phyloP scores from a whole-genome alignment of 2,888 invertebrate genomes.

The Liposcelis brunnea region DNA sequence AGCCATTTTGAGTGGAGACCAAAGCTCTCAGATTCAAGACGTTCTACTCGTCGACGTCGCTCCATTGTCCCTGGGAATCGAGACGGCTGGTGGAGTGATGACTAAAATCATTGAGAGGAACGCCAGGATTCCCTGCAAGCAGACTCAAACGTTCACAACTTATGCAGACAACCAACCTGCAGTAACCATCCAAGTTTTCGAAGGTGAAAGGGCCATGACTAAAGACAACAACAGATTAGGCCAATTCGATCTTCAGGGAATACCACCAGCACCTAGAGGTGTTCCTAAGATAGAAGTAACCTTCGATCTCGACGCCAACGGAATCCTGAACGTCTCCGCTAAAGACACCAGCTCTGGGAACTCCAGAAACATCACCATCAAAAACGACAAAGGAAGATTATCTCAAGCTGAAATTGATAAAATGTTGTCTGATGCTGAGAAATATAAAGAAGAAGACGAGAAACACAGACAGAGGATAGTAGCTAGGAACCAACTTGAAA shows the following conservation, averaged over 20 bases:
- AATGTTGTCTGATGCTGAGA: constrained; percentile 55
- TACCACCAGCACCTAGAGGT: constrained; percentile 70
- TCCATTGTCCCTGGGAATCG: constrained; percentile 53
- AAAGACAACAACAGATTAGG: constrained; percentile 75
- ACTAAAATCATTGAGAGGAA: constrained; percentile 56
- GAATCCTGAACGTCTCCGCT: constrained; percentile 50
- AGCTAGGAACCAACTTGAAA: constrained; percentile 30
- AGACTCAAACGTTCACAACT: constrained; percentile 57
- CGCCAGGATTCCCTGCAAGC: constrained; percentile 51
- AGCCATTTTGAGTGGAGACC: constrained; percentile 48
- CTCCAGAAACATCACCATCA: constrained; percentile 58
- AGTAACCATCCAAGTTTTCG: constrained; percentile 54
- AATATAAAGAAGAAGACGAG: constrained; percentile 25
- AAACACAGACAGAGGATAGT: constrained; percentile 25
- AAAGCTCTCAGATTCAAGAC: constrained; percentile 47
- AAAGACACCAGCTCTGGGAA: constrained; percentile 45
- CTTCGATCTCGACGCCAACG: constrained; percentile 81
- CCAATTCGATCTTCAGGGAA: constrained; percentile 61
- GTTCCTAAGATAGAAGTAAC: constrained; percentile 63
- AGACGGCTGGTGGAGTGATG: constrained; percentile 62
- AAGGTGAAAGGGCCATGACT: constrained; percentile 71
- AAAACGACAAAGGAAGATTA: constrained; percentile 62
- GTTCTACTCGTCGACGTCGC: constrained; percentile 42
- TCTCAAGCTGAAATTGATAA: constrained; percentile 68
- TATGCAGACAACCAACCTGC: constrained; percentile 66